Evolutionary conservation across 2,113 vertebrate genomes (phyloP), one percentile per base, ranked within the genome.

Genomic region (Candoia aspera): DNA sequence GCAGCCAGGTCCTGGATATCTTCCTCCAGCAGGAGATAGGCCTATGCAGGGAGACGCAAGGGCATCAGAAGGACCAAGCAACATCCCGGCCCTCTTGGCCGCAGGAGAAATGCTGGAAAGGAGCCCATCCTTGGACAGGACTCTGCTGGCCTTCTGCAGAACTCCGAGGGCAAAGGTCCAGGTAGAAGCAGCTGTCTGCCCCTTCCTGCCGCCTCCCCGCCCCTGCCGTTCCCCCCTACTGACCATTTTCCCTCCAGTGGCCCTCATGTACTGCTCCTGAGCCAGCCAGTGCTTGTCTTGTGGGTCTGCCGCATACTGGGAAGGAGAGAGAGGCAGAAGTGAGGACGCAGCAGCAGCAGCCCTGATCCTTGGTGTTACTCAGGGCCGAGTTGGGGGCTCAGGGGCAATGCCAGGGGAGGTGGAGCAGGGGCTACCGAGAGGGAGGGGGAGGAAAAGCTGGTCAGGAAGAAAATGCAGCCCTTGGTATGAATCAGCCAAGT

Each of bases 201-300:
- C 26, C 85, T 1, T 2, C 13, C 42, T 1, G 37, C 2, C 5
- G 19, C 29, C 19, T 19, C 1, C 3, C 26, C 8, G 21, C n/a
- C 46, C 4, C 11, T 6, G 2, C 5, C 23, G 19, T 8, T 4
- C 0, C 13, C 29, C 2, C 4, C 26, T 92, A 96, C 98, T 98
- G 96, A 99, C 99, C 99, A 99, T 99, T 96, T 99, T 99, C n/a
- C 99, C 99, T 88, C 99, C 99, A 0, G 99, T 99, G 5, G 99
- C 99, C 94, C 98, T 98, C 99, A 99, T 99, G 97, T 99, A 98
- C 92, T 99, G 99, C 95, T 98, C 97, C 95, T 99, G 99, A 17
- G 99, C 98, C 96, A 99, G 97, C 99, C 99, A 99, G 96, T 99
- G 99, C 96, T 99, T 99, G 94, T 99, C 99, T 94, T 99, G 99